These are phyloP conservation scores for Rhadinocentrus ornatus DNA, from an alignment of 2,797 vertebrate species.

Conservation along the genomic window DNA sequence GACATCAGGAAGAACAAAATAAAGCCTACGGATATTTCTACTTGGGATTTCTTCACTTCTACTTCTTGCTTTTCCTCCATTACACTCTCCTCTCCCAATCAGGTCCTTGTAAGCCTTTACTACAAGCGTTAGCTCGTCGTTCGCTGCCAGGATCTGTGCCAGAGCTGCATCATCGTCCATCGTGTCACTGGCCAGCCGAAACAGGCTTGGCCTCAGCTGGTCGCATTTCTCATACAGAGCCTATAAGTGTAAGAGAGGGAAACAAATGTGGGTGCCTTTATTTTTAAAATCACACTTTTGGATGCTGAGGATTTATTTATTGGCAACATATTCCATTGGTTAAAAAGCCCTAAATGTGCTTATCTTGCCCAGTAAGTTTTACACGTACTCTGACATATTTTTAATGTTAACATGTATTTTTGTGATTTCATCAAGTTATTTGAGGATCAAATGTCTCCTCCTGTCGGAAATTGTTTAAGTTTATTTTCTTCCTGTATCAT, in stretches of 20 bases:
- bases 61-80: conserved; percentile 28
- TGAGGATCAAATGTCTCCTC: too few relatives aligned
- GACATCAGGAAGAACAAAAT: not conserved
- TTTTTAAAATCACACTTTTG: not conserved
- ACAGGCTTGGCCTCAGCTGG: conserved; percentile 87
- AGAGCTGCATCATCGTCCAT: conserved; percentile 84
- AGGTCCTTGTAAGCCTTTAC: conserved; percentile 81
- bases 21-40: conserved; percentile 43
- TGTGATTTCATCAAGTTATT: too few relatives aligned
- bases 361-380: too few relatives aligned
- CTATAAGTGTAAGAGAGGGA: conserved; percentile 60
- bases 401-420: too few relatives aligned
- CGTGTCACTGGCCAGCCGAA: conserved; percentile 88
- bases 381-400: too few relatives aligned
- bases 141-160: conserved; percentile 88
- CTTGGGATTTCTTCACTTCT: conserved; percentile 36
- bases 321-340: not conserved
- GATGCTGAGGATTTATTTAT: not conserved
- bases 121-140: conserved; percentile 81
- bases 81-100: conserved; percentile 38
- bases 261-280: not conserved
- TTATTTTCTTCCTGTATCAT: too few relatives aligned
- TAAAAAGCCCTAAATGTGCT: too few relatives aligned
- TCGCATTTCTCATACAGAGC: conserved; percentile 83
- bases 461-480: too few relatives aligned